Conservation (phyloP, 2,888 invertebrate species). For the Chymomyza amoena region DNA sequence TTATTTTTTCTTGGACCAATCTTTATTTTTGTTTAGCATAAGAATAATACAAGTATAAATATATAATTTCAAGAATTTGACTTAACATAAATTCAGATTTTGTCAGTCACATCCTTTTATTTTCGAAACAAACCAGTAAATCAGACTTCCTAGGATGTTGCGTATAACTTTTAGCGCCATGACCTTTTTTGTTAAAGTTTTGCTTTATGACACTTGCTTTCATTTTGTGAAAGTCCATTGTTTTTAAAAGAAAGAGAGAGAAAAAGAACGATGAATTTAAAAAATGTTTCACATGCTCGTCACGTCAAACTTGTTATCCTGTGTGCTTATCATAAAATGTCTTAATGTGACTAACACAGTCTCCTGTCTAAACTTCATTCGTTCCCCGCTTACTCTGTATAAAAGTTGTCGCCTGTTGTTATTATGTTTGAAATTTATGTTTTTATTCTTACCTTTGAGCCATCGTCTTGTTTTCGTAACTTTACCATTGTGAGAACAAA, state of each 20-base stretch:
- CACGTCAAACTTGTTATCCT: slow-evolving; percentile 63
- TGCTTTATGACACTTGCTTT: slow-evolving; percentile 56
- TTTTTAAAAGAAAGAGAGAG: too few species aligned
- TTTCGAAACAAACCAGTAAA: too few species aligned
- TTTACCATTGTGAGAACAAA: not conserved
- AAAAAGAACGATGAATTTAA: slow-evolving; percentile 36
- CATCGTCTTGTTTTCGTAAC: too few species aligned
- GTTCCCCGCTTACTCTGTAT: slow-evolving; percentile 9
- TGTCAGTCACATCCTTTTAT: too few species aligned
- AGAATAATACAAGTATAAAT: too few species aligned
- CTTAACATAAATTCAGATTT: too few species aligned
- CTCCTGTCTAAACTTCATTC: not conserved
- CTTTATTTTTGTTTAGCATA: too few species aligned
- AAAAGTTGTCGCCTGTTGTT: slow-evolving; percentile 48
- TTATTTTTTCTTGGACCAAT: too few species aligned
- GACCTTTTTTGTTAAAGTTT: slow-evolving; percentile 48
- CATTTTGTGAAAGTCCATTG: slow-evolving; percentile 38
- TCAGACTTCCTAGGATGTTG: too few species aligned
- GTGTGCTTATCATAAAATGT: slow-evolving; percentile 60
- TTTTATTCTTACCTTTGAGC: not conserved
- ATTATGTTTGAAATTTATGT: slow-evolving; percentile 48
- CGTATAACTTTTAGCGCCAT: too few species aligned
- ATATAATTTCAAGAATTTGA: too few species aligned
- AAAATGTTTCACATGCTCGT: slow-evolving; percentile 45
- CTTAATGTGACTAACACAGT: slow-evolving; percentile 51